Percentiles rank a stretch among this genome's conserved stretches.
Evolutionary conservation across 2,797 vertebrate genomes (phyloP).

Genomic region (Chelidonichthys spinosus): DNA sequence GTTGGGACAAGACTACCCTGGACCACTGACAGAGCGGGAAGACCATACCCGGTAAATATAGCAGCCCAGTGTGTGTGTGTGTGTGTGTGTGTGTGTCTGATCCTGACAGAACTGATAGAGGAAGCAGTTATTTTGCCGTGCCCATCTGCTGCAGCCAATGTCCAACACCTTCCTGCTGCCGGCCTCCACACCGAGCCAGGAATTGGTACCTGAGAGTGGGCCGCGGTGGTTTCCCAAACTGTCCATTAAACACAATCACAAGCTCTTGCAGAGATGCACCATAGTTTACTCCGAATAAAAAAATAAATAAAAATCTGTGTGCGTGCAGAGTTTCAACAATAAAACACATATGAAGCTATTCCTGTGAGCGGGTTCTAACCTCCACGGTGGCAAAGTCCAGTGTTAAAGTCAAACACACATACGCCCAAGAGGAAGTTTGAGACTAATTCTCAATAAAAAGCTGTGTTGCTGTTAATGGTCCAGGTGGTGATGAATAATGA

Average conservation of each 20-base stretch:
- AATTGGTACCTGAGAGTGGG: neutral
- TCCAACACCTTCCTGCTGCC: neutral
- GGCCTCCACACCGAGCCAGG: neutral
- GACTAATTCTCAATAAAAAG: neutral
- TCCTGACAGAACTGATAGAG: constrained; percentile 41
- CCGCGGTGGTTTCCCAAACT: neutral
- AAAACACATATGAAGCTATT: neutral
- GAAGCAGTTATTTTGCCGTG: constrained; percentile 60
- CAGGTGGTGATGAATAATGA: neutral
- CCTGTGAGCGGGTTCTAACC: neutral
- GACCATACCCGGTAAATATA: constrained; percentile 59
- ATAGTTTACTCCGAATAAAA: too few species aligned
- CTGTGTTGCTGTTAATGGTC: neutral
- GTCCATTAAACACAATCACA: neutral
- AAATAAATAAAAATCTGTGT: too few species aligned
- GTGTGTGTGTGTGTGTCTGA: neutral
- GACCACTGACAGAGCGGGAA: constrained; percentile 41
- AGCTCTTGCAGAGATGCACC: neutral
- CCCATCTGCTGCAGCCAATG: constrained; percentile 3
- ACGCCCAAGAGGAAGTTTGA: neutral
- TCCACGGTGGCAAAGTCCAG: neutral
- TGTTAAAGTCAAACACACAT: neutral
- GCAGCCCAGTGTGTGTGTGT: constrained; percentile 5
- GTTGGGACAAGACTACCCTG: constrained; percentile 30
- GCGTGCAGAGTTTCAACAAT: neutral